Conservation (phyloP, 2,797 vertebrate species). For the Platyrinchus mystaceus region DNA sequence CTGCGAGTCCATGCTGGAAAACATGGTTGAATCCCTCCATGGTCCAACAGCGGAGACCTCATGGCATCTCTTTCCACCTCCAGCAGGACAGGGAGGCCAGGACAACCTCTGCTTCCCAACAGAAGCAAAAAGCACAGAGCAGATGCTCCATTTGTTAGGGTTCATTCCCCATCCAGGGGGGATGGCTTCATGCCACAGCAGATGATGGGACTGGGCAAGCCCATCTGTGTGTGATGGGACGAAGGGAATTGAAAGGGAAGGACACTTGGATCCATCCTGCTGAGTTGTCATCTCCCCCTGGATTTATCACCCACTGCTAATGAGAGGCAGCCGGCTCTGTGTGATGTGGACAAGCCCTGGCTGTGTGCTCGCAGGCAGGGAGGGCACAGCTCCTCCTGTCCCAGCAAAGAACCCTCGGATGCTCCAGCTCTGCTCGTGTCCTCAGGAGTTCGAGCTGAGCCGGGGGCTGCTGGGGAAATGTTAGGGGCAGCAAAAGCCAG, state of each 20-base stretch:
- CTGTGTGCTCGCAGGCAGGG: neutral
- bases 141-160: fast-evolving
- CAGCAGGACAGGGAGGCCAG: neutral
- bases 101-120: neutral
- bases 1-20: neutral
- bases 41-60: neutral
- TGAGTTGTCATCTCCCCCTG: neutral
- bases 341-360: neutral
- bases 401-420: neutral
- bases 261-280: neutral
- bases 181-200: neutral
- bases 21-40: fast-evolving
- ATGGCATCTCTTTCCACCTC: neutral
- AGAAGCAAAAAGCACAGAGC: neutral
- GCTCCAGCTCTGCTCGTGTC: neutral
- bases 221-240: neutral
- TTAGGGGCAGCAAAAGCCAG: neutral
- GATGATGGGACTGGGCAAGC: neutral
- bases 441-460: neutral
- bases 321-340: constrained; percentile 18
- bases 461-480: neutral
- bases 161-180: neutral
- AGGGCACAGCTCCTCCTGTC: neutral
- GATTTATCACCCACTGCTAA: constrained; percentile 26
- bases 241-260: neutral